Conservation (phyloP, 2,113 vertebrate species). For the Caranx ignobilis region DNA sequence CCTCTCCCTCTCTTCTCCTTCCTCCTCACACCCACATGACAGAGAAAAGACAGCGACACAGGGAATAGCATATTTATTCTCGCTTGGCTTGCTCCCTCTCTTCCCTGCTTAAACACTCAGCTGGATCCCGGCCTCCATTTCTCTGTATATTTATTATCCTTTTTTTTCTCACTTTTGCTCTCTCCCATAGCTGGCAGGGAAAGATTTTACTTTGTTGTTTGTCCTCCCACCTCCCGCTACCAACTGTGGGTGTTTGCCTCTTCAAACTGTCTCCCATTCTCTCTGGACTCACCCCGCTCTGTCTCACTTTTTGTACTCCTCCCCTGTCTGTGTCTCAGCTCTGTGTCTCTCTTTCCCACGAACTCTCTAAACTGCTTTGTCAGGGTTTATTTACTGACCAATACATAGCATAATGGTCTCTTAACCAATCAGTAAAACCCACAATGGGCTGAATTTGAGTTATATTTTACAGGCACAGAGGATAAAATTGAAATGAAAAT, state of each 20-base stretch:
- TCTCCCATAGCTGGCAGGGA: constrained; percentile 46
- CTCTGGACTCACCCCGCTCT: constrained; percentile 35
- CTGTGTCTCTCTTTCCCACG: background rate
- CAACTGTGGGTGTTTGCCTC: constrained; percentile 67
- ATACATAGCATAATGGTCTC: background rate
- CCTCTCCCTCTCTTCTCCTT: constrained; percentile 7
- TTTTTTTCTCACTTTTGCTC: constrained; percentile 41
- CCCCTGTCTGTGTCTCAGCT: constrained; percentile 1
- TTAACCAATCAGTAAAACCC: constrained; percentile 20
- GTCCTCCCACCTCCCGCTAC: constrained; percentile 64
- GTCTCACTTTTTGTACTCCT: constrained; percentile 20
- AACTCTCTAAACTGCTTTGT: background rate
- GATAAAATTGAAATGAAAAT: constrained; percentile 31
- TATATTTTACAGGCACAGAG: constrained; percentile 22
- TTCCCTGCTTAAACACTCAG: constrained; percentile 60
- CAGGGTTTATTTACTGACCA: constrained; percentile 28
- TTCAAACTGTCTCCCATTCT: constrained; percentile 60
- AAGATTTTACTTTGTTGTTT: constrained; percentile 62
- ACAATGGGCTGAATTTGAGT: constrained; percentile 10
- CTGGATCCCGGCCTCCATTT: constrained; percentile 47
- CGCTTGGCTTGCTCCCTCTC: constrained; percentile 50
- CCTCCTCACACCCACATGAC: constrained; percentile 51
- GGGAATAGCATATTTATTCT: constrained; percentile 56
- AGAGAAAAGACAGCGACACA: constrained; percentile 36
- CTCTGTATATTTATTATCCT: constrained; percentile 12